These are phyloP conservation scores for Papio anubis DNA, from an alignment of 2,113 vertebrate genomes.

Conservation along the genomic window DNA sequence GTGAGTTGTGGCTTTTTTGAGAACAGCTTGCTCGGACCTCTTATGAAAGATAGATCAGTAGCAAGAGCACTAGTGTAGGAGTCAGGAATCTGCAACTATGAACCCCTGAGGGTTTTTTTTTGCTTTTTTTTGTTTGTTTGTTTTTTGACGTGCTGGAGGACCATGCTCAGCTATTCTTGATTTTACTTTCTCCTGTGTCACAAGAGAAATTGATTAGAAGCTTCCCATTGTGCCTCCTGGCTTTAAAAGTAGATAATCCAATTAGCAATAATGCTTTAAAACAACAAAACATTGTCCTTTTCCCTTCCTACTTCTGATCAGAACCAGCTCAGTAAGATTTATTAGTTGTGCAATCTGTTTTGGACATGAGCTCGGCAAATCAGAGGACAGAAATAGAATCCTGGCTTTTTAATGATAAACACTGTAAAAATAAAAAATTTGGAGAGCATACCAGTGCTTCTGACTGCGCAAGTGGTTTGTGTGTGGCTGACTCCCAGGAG, in stretches of 20 bases:
- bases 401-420: not conserved
- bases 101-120: not conserved
- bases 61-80: not conserved
- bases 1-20: conserved; percentile 12
- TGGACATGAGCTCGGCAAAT: not conserved
- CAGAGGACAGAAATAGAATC: conserved; percentile 19
- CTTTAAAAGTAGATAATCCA: not conserved
- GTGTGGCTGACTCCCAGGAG: not conserved
- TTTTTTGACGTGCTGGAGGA: not conserved
- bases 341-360: conserved; percentile 32
- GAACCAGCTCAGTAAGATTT: not conserved
- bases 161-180: not conserved
- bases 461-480: not conserved
- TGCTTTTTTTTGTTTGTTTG: too few relatives aligned
- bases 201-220: conserved; percentile 36
- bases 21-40: not conserved
- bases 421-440: not conserved
- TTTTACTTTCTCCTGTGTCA: conserved; percentile 6
- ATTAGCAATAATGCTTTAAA: not conserved
- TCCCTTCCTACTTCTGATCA: not conserved
- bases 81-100: not conserved
- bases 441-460: not conserved
- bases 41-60: not conserved
- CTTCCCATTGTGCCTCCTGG: not conserved
- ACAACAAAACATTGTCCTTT: not conserved